Evolutionary conservation across 2,113 vertebrate species (phyloP), one percentile per base, ranked within the genome.

Genomic region (Microcebus griseorufus): DNA sequence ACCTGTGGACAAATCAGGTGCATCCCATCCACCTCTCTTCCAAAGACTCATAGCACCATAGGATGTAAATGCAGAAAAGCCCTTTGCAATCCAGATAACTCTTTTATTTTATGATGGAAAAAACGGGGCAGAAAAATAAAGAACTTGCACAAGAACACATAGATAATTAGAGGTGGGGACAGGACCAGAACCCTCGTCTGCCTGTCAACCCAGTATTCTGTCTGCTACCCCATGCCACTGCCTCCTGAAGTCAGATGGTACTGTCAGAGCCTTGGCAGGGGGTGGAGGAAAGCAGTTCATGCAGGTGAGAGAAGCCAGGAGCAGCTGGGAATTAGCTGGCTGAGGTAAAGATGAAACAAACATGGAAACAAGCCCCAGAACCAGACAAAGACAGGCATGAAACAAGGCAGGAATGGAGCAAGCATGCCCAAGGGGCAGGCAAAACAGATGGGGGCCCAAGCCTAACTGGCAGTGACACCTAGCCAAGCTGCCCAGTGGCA

Each of bases 261-360:
- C 82, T 34, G 18, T 45, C 51, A 14, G 25, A 93, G 58, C 32
- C 53, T 91, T 80, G 78, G 81, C 42, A 79, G 55, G 25, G 32
- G 9, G 18, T 81, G 37, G 58, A 32, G 39, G 17, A 55, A 92
- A 70, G 53, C 70, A 86, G 23, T 45, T 22, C 23, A 25, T 2
- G 3, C 69, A 90, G n/a, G 12, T 34, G 45, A 69, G 69, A 72
- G 60, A 94, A 95, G 70, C 75, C 87, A 87, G 73, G 34, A 85
- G 45, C 53, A 97, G 60, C 75, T 81, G n/a, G 53, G 88, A 94
- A 62, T 70, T 22, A 96, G 76, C 48, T 81, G 69, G 90, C 55
- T 76, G 5, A n/a, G 70, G 37, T 69, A 39, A 85, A 78, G 42
- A 82, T 16, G 45, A 89, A 75, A 45, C 76, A 58, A 79, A 82